These are phyloP conservation scores for Phyllostomus hastatus DNA, from an alignment of 2,113 vertebrate species.

Conservation along the genomic window DNA sequence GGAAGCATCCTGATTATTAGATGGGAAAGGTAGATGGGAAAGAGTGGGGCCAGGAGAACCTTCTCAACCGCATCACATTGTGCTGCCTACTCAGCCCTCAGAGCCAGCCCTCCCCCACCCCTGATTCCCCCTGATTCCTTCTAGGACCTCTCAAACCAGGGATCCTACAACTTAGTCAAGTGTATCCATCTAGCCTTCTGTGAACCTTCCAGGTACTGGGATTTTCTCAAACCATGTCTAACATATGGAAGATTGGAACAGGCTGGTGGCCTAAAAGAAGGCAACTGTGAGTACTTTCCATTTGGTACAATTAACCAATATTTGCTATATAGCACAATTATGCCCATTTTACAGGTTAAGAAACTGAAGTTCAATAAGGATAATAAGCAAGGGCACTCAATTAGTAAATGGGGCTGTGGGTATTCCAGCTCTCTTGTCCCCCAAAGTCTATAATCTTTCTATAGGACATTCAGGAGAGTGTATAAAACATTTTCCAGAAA, in stretches of 20 bases:
- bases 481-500: not conserved
- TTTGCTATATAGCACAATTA: not conserved
- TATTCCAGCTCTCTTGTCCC: not conserved
- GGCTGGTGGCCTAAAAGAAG: not conserved
- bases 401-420: not conserved
- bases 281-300: not conserved
- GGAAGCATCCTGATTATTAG: not conserved
- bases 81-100: not conserved
- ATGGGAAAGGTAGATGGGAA: not conserved
- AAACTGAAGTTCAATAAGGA: not conserved
- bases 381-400: not conserved
- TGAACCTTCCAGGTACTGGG: not conserved
- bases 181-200: not conserved
- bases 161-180: not conserved
- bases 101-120: not conserved
- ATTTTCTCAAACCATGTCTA: not conserved
- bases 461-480: not conserved
- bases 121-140: not conserved
- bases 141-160: not conserved
- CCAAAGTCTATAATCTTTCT: not conserved
- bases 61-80: not conserved
- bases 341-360: not conserved
- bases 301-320: not conserved
- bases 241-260: not conserved
- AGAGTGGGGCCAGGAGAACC: not conserved